A percentile compares a stretch with the other conserved stretches of the same genome.
Conservation (phyloP, 2,113 vertebrate genomes). For the Archilochus colubris region DNA sequence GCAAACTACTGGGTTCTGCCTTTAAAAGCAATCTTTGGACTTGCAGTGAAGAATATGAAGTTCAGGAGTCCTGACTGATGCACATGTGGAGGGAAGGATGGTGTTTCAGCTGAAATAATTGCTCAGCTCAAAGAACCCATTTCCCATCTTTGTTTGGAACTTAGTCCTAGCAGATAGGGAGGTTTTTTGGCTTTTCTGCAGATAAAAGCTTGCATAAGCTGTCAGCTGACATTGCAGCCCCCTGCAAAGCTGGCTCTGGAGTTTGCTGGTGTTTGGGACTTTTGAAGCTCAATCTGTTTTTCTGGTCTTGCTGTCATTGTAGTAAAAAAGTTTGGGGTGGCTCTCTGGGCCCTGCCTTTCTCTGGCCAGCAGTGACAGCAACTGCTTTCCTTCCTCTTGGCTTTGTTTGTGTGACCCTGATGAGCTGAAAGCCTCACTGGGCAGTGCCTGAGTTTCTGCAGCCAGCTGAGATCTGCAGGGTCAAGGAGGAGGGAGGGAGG, state of each 20-base stretch:
- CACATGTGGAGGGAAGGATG: background rate
- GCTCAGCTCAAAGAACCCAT: background rate
- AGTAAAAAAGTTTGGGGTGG: background rate
- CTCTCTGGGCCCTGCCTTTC: background rate
- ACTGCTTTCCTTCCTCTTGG: background rate
- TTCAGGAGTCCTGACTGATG: background rate
- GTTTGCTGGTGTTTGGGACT: background rate
- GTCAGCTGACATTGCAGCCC: slow-evolving; percentile 21
- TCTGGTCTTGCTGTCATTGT: background rate
- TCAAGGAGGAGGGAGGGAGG: background rate
- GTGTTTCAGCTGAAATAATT: background rate
- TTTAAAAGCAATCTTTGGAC: background rate
- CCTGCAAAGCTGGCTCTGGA: background rate
- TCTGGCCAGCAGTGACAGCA: background rate
- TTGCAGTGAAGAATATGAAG: background rate
- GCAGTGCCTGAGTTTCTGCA: background rate
- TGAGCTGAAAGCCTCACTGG: background rate
- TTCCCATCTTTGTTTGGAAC: slow-evolving; percentile 29
- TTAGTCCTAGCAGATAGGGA: background rate
- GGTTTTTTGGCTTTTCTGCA: background rate
- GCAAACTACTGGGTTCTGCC: background rate
- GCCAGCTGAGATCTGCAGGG: background rate
- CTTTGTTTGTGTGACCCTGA: background rate
- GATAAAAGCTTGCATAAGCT: slow-evolving; percentile 43
- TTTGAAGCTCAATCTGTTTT: background rate